phyloP scores from a whole-genome alignment of 1,140 invertebrate genomes.

The Papilio polyxenes region DNA sequence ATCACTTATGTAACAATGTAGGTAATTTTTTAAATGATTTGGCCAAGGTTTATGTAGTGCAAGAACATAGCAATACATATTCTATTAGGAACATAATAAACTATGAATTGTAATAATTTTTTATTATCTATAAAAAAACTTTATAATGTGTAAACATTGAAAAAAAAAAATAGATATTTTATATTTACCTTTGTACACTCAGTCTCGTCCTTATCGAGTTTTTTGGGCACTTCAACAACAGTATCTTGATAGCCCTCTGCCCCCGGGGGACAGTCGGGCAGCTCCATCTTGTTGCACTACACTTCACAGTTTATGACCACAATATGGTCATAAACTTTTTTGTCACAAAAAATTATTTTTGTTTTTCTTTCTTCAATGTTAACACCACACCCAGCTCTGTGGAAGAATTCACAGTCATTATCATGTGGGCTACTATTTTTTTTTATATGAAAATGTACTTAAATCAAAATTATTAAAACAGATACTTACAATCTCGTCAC shows the following conservation, averaged over 20 bases:
- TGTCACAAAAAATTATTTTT: conserved; percentile 45
- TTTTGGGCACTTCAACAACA: conserved; percentile 69
- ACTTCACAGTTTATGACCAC: conserved; percentile 72
- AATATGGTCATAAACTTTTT: conserved; percentile 69
- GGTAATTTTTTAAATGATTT: background rate
- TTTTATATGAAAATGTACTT: background rate
- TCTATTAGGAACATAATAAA: conserved; percentile 4
- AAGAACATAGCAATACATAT: background rate
- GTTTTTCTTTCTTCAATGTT: conserved; percentile 44
- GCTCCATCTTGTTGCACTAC: conserved; percentile 76
- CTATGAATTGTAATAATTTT: conserved; percentile 6
- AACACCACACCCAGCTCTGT: conserved; percentile 48
- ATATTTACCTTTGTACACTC: conserved; percentile 75
- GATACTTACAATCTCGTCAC: conserved; percentile 31
- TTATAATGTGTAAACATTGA: conserved; percentile 37
- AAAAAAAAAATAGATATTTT: conserved; percentile 43
- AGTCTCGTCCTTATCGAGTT: conserved; percentile 54
- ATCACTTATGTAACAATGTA: too few relatives aligned
- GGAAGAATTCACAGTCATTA: conserved; percentile 53
- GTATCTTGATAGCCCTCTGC: conserved; percentile 74
- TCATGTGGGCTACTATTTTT: background rate
- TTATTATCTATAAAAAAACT: conserved; percentile 24
- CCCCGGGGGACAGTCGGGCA: conserved; percentile 74
- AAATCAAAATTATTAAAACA: conserved; percentile 16
- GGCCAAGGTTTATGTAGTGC: background rate